Evolutionary conservation across 2,113 vertebrate species (phyloP).

Genomic region (Gasterosteus aculeatus): DNA sequence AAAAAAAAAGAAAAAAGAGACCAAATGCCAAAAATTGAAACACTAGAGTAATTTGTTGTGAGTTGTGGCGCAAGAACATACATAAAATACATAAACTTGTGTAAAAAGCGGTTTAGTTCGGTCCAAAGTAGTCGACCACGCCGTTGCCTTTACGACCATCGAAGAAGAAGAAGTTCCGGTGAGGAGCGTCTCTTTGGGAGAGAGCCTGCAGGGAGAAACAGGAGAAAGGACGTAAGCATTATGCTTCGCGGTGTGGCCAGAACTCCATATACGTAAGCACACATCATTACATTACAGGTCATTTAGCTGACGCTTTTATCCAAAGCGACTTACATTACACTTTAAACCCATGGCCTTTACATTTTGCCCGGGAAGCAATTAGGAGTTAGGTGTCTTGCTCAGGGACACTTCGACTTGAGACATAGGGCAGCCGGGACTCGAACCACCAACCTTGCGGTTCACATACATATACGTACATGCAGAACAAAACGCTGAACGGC

Average conservation of each 20-base stretch:
- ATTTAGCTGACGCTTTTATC: no score
- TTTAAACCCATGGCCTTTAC: no score
- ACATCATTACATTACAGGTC: no score
- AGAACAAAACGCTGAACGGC: neutral
- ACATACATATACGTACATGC: no score
- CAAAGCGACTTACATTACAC: no score
- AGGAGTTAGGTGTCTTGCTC: no score
- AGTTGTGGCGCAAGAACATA: neutral
- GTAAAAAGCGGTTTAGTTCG: slow-evolving; percentile 72
- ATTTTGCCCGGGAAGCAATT: no score
- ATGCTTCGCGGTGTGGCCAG: no score
- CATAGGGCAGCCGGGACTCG: no score
- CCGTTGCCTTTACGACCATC: slow-evolving; percentile 89
- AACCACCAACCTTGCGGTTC: no score
- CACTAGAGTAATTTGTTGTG: neutral
- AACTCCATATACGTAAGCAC: no score
- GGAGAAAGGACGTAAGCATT: neutral
- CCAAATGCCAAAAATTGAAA: neutral
- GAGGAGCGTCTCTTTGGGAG: slow-evolving; percentile 91
- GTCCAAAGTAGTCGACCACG: slow-evolving; percentile 87
- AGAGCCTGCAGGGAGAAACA: slow-evolving; percentile 81
- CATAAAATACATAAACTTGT: slow-evolving; percentile 17
- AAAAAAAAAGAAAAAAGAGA: slow-evolving; percentile 47
- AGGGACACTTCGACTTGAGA: no score
- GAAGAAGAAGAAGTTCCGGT: slow-evolving; percentile 96